Percentiles rank a stretch among this genome's conserved stretches.
These are phyloP conservation scores for Nymphalis urticae DNA, from an alignment of 2,888 invertebrate species.

Conservation along the genomic window DNA sequence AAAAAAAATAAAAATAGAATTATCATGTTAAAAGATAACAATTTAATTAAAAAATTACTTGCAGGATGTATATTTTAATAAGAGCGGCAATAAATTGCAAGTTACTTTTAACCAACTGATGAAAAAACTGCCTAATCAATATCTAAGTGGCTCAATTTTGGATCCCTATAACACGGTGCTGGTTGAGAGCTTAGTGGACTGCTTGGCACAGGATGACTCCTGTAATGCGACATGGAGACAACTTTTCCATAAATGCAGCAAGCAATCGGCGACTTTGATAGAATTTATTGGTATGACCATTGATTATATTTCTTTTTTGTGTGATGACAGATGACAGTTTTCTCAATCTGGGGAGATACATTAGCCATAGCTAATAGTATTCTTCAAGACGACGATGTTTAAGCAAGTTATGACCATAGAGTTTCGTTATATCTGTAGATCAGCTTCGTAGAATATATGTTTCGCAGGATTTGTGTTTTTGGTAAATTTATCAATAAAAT, in stretches of 20 bases:
- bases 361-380: too few relatives aligned
- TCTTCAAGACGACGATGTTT: too few relatives aligned
- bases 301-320: too few relatives aligned
- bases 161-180: slow-evolving; percentile 80
- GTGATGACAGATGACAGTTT: too few relatives aligned
- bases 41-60: slow-evolving; percentile 34
- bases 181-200: slow-evolving; percentile 81
- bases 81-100: slow-evolving; percentile 73
- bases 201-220: slow-evolving; percentile 83
- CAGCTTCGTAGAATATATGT: too few relatives aligned
- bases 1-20: neutral
- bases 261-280: slow-evolving; percentile 85
- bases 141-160: slow-evolving; percentile 68
- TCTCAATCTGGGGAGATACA: too few relatives aligned
- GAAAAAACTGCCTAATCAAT: slow-evolving; percentile 81
- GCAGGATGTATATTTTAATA: slow-evolving; percentile 74
- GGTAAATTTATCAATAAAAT: too few relatives aligned
- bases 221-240: slow-evolving; percentile 86
- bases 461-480: too few relatives aligned
- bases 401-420: too few relatives aligned
- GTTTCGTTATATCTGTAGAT: too few relatives aligned
- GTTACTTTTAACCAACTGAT: slow-evolving; percentile 84
- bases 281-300: slow-evolving; percentile 76
- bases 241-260: slow-evolving; percentile 84
- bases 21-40: neutral